Evolutionary conservation across 2,888 invertebrate species (phyloP), one percentile per base, ranked within the genome.

Genomic region (Bombyx huttoni): DNA sequence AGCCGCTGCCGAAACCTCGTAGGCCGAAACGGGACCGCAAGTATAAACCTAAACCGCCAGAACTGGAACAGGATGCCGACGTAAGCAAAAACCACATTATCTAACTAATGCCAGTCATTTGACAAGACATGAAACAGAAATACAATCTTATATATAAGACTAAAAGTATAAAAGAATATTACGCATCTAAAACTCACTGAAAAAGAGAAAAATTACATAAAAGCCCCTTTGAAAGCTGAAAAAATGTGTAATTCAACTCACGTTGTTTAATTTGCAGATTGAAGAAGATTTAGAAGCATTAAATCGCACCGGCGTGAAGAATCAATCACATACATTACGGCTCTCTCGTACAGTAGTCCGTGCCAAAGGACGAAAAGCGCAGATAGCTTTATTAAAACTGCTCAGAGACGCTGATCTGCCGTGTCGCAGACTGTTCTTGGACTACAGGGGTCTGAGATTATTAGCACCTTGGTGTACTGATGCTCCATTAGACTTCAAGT

Each of bases 391-490:
- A 6, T 85, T 98, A 59, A 90, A 93, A 12, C 89, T 98, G 46
- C 89, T 98, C 54, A 91, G 94, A 53, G 91, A 91, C 55, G 95
- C 95, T 0, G 96, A 95, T 73, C 84, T 94, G 64, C 94, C 96
- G 0, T 96, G 96, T 71, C 90, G 95, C 9, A 87, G 96, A 13
- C 89, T 98, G 56, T 98, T 98, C 86, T 90, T 97, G 52, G 96
- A 96, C 86, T 98, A 98, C 81, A 96, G 98, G 68, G 98, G 98
- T 0, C 88, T 98, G 52, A 89, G 96, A 7, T 86, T 99, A 52
- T 89, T 99, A 54, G 96, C 97, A 88, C 96, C 96, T 34, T 98
- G 98, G 94, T 97, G 98, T 91, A 92, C 92, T 54, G 96, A 96
- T 68, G 90, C 92, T 0, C 89, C 91, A 14, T 68, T 81, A 0